phyloP scores from a whole-genome alignment of 2,113 vertebrate species.

The Ammospiza caudacuta region DNA sequence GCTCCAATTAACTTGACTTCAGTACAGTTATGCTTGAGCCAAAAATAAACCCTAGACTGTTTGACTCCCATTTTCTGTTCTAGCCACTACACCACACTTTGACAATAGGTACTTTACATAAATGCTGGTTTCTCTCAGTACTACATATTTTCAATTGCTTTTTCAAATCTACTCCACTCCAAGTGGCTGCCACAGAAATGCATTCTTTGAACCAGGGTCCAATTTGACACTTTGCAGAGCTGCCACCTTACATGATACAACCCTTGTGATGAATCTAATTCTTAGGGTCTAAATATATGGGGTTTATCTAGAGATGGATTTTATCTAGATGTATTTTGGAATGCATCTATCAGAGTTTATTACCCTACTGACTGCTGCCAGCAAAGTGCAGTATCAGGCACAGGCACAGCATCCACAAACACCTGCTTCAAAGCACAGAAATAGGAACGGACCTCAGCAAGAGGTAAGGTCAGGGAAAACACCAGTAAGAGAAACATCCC shows the following conservation, averaged over 20 bases:
- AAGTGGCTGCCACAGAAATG: neutral
- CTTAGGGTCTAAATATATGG: neutral
- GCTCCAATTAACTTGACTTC: slow-evolving; percentile 41
- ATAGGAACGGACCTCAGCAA: neutral
- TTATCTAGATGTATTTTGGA: neutral
- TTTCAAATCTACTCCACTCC: neutral
- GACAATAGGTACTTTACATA: slow-evolving; percentile 3
- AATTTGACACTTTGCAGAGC: neutral
- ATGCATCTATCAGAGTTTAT: neutral
- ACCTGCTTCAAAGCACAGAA: neutral
- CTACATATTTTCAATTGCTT: neutral
- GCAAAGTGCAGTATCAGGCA: neutral
- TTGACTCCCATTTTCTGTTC: slow-evolving; percentile 13
- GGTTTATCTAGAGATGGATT: neutral
- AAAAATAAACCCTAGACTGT: slow-evolving; percentile 36
- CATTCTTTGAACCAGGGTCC: neutral
- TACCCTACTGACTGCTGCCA: neutral
- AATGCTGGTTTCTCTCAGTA: neutral
- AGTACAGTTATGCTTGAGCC: slow-evolving; percentile 1
- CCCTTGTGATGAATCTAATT: neutral
- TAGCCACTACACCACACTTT: neutral
- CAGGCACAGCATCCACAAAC: neutral
- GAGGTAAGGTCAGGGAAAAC: neutral
- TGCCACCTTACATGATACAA: neutral
- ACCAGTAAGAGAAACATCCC: neutral